Percentiles rank a stretch among this genome's conserved stretches.
Evolutionary conservation across 2,113 vertebrate genomes (phyloP).

Genomic region (Rhinichthys klamathensis): DNA sequence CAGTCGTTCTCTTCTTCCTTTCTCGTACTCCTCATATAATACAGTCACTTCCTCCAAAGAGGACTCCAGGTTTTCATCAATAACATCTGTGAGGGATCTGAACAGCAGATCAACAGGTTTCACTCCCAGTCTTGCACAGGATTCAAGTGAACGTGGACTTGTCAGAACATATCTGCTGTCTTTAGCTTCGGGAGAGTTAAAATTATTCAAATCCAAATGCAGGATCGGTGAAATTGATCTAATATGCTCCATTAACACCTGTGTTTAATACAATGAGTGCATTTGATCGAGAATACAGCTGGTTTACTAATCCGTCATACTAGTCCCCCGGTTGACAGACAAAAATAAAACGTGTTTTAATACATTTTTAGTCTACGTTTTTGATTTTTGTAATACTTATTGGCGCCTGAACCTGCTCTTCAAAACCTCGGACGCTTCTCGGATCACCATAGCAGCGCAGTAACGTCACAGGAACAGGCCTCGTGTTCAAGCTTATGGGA

Average conservation of each 20-base stretch:
- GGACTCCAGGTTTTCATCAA: constrained; percentile 50
- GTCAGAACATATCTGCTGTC: constrained; percentile 65
- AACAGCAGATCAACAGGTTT: constrained; percentile 74
- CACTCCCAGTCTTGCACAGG: constrained; percentile 68
- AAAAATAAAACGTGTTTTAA: not conserved
- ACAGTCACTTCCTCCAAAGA: constrained; percentile 60
- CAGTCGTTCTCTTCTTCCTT: constrained; percentile 63
- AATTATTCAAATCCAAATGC: constrained; percentile 67
- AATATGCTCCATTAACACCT: constrained; percentile 59
- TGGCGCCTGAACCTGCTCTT: not conserved
- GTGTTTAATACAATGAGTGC: not conserved
- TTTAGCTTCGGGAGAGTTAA: constrained; percentile 44
- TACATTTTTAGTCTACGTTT: not conserved
- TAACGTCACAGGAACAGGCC: not conserved
- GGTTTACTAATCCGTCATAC: not conserved
- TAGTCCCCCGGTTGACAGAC: not conserved
- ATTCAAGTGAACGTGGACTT: constrained; percentile 70
- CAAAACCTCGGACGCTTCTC: not conserved
- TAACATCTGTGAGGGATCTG: constrained; percentile 64
- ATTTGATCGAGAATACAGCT: not conserved
- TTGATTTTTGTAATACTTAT: not conserved
- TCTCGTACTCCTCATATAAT: constrained; percentile 69
- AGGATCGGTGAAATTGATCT: constrained; percentile 47
- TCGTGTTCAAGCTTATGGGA: too few relatives aligned
- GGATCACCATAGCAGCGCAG: constrained; percentile 14